Conservation (phyloP, 1,140 invertebrate species). For the Mylabris phalerata region DNA sequence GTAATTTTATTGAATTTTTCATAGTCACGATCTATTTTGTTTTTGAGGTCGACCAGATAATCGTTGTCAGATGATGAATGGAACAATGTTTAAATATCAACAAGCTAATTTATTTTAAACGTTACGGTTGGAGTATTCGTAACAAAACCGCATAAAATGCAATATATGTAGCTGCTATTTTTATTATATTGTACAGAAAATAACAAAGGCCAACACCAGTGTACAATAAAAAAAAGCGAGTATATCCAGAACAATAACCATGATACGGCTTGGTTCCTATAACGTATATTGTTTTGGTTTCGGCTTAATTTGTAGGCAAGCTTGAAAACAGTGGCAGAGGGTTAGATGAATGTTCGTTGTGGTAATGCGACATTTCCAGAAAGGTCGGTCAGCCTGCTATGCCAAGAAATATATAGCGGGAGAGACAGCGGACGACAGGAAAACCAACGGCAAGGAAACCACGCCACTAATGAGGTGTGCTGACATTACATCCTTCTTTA, state of each 20-base stretch:
- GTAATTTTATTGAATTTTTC: too few species aligned
- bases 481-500: conserved; percentile 30
- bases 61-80: too few species aligned
- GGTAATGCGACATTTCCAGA: conserved; percentile 24
- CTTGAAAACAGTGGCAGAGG: not conserved
- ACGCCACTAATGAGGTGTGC: conserved; percentile 30
- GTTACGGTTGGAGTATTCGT: conserved; percentile 1
- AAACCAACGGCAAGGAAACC: conserved; percentile 14
- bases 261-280: too few species aligned
- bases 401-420: conserved; percentile 6
- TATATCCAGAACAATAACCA: too few species aligned
- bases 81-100: conserved; percentile 14
- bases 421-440: conserved; percentile 14
- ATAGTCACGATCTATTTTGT: too few species aligned
- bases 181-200: not conserved
- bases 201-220: too few species aligned
- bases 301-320: too few species aligned
- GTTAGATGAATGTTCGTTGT: conserved; percentile 4
- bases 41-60: too few species aligned
- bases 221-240: too few species aligned
- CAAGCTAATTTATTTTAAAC: conserved; percentile 17
- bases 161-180: not conserved
- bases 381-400: conserved; percentile 21
- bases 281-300: too few species aligned
- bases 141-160: conserved; percentile 17